Percentiles rank a stretch among this genome's conserved stretches.
phyloP scores from a whole-genome alignment of 2,888 invertebrate genomes.

The Pristionchus entomophagus region DNA sequence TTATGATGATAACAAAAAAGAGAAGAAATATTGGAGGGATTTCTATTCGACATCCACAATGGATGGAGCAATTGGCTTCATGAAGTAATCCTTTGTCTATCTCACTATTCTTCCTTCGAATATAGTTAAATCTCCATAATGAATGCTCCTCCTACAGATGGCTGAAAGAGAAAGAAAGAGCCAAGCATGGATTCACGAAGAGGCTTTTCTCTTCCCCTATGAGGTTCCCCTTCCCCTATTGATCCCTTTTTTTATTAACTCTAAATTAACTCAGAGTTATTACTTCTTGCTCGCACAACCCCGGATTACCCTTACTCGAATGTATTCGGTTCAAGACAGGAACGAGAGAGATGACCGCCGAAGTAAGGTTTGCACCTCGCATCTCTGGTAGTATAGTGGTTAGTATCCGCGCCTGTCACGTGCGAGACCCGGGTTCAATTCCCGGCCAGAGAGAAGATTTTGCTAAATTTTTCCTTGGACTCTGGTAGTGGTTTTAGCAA shows the following conservation, averaged over 20 bases:
- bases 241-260: neutral
- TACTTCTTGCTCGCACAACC: constrained; percentile 15
- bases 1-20: neutral
- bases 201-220: neutral
- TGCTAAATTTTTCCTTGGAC: neutral
- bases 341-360: neutral
- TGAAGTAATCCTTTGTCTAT: neutral
- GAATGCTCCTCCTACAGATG: neutral
- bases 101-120: neutral
- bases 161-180: neutral
- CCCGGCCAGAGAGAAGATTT: constrained; percentile 64
- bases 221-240: neutral
- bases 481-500: neutral
- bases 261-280: neutral
- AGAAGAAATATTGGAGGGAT: neutral
- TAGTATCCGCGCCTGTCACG: constrained; percentile 68
- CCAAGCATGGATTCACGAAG: neutral
- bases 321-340: constrained; percentile 4
- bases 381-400: constrained; percentile 65
- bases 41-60: neutral
- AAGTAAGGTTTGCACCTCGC: neutral
- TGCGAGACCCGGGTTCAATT: constrained; percentile 69
- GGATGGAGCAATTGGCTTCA: neutral
- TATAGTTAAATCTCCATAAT: neutral
- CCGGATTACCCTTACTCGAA: neutral